Conservation (phyloP, 2,113 vertebrate genomes). For the Bubalus kerabau region DNA sequence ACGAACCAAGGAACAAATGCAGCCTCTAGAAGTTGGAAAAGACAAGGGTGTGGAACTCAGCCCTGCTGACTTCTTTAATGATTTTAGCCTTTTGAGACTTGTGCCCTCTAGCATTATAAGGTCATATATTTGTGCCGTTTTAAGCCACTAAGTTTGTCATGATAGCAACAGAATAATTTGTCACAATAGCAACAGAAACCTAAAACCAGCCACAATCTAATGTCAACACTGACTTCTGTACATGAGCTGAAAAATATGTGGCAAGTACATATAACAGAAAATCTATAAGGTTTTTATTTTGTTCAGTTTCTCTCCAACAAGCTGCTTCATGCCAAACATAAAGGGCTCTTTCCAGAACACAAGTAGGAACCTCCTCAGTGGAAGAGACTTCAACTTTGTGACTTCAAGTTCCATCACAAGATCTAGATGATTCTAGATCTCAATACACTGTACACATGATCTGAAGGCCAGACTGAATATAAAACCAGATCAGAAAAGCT, state of each 20-base stretch:
- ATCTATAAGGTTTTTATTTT: background rate
- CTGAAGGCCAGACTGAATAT: background rate
- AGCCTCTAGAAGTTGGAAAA: background rate
- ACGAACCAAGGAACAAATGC: background rate
- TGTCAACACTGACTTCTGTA: background rate
- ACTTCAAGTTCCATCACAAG: background rate
- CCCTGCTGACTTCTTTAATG: background rate
- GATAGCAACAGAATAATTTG: background rate
- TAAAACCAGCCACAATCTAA: background rate
- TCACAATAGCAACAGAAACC: background rate
- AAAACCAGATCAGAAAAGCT: background rate
- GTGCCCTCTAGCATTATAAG: background rate
- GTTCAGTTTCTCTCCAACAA: background rate
- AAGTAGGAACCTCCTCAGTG: background rate
- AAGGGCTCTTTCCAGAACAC: background rate
- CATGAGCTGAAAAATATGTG: background rate
- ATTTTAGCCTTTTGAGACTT: background rate
- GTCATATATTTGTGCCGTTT: background rate
- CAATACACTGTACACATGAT: background rate
- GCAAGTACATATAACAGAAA: background rate
- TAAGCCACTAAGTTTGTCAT: background rate
- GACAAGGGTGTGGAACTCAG: background rate
- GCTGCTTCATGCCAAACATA: background rate
- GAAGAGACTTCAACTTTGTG: background rate
- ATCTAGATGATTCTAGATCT: background rate